Base-by-base conservation (phyloP, 2,113 vertebrate genomes). In the Lycaon pictus region DNA sequence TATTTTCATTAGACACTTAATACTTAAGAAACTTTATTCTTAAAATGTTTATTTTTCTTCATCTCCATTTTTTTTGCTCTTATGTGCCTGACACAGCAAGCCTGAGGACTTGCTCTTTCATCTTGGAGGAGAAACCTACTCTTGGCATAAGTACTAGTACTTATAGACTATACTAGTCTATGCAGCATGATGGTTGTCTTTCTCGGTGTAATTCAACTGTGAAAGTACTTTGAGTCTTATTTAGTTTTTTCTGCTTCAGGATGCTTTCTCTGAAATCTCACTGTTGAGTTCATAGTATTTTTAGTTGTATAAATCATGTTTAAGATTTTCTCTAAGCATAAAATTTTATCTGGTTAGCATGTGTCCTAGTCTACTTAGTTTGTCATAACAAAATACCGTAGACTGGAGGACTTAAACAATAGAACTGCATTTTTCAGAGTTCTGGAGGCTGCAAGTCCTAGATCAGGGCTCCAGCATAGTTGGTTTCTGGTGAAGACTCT, bases 1-100 rank as follows among this genome's bases (percentile, higher is more conserved):
- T 92, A 65, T 87, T 96, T 96, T 92, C 43, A 77, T 72, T 65
- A 91, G 53, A 90, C 7, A 56, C 29, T 83, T 32, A 77, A 35
- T 35, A 63, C 7, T 56, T 63, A 85, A 29, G 62, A 92, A 65
- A 35, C n/a, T 53, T 67, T 11, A 56, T 84, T 74, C 43, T 60
- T 94, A 76, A 84, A 67, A 53, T 67, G 15, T 82, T 87, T 90
- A 3, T 85, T 71, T 74, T 79, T 71, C 20, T 69, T 79, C 8
- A n/a, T 56, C 22, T 77, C 35, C 10, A 0, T 53, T 15, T 95
- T 82, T 67, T 22, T 43, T 11, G 19, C n/a, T 58, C 77, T 92
- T 65, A 17, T 20, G 22, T 71, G 27, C 43, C 51, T 71, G 60
- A 35, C 15, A n/a, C 0, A 8, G 27, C 84, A 27, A 83, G 37